These are phyloP conservation scores for Gymnorhina tibicen DNA, from an alignment of 2,113 vertebrate species.

Conservation along the genomic window DNA sequence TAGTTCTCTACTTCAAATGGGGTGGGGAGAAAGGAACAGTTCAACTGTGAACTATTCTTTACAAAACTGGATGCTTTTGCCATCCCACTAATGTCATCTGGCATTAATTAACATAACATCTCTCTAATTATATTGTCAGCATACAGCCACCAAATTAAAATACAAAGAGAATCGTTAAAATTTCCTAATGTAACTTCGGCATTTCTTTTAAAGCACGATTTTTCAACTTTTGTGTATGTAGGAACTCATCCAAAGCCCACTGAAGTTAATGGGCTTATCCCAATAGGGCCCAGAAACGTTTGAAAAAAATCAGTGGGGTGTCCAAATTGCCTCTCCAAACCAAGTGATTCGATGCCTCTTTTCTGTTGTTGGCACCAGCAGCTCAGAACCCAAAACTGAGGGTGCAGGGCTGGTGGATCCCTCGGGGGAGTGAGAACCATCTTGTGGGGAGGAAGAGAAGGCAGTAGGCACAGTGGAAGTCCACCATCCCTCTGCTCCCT, in stretches of 20 bases:
- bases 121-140: conserved; percentile 53
- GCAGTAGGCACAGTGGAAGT: not conserved
- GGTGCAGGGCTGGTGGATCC: not conserved
- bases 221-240: conserved; percentile 21
- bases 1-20: not conserved
- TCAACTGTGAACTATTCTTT: conserved; percentile 8
- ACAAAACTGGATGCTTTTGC: conserved; percentile 9
- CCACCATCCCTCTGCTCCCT: not conserved
- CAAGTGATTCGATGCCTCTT: not conserved
- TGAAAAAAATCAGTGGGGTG: not conserved
- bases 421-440: not conserved
- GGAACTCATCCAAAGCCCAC: conserved; percentile 33
- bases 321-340: not conserved
- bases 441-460: not conserved
- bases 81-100: conserved; percentile 24
- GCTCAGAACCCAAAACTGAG: not conserved
- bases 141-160: conserved; percentile 34
- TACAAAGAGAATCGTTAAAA: conserved; percentile 16
- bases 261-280: conserved; percentile 14
- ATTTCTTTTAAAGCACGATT: not conserved
- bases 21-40: not conserved
- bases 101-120: conserved; percentile 40
- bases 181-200: not conserved
- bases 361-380: not conserved
- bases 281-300: not conserved